Conservation (phyloP, 1,140 invertebrate genomes). For the Steinernema feltiae region DNA sequence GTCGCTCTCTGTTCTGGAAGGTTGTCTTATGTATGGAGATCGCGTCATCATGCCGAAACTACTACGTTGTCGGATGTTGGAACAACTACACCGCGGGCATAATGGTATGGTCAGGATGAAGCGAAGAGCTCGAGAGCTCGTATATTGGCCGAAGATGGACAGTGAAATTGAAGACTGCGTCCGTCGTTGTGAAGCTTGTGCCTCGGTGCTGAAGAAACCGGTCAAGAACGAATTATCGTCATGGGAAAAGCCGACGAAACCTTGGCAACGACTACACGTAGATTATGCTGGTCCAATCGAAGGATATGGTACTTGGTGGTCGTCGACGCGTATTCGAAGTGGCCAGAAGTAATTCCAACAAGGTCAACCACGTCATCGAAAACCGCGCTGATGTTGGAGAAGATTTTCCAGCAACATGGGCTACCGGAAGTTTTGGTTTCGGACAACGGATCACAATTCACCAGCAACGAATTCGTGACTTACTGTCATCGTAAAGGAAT, state of each 20-base stretch:
- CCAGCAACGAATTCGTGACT: slow-evolving; percentile 46
- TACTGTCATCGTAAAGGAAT: slow-evolving; percentile 45
- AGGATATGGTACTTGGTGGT: slow-evolving; percentile 57
- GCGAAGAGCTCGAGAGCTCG: slow-evolving; percentile 54
- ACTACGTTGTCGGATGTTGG: slow-evolving; percentile 42
- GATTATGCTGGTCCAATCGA: slow-evolving; percentile 60
- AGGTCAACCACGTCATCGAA: background rate
- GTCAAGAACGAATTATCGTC: slow-evolving; percentile 26
- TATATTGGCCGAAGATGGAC: slow-evolving; percentile 61
- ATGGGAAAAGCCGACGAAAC: slow-evolving; percentile 36
- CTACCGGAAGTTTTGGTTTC: slow-evolving; percentile 46
- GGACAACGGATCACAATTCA: slow-evolving; percentile 58
- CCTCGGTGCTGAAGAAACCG: slow-evolving; percentile 22
- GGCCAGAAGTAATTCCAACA: slow-evolving; percentile 60
- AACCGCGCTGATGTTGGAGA: slow-evolving; percentile 20
- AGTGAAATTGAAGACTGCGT: slow-evolving; percentile 58
- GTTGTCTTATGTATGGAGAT: slow-evolving; percentile 51
- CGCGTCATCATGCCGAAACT: slow-evolving; percentile 50
- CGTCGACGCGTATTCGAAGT: slow-evolving; percentile 61
- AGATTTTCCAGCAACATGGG: slow-evolving; percentile 40
- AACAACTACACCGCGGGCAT: slow-evolving; percentile 59
- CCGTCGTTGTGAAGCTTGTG: slow-evolving; percentile 60
- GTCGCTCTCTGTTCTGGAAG: slow-evolving; percentile 18
- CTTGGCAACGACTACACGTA: slow-evolving; percentile 57
- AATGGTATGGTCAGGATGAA: slow-evolving; percentile 61